These are phyloP conservation scores for Mesoligia furuncula DNA, from an alignment of 2,888 invertebrate genomes.

Conservation along the genomic window DNA sequence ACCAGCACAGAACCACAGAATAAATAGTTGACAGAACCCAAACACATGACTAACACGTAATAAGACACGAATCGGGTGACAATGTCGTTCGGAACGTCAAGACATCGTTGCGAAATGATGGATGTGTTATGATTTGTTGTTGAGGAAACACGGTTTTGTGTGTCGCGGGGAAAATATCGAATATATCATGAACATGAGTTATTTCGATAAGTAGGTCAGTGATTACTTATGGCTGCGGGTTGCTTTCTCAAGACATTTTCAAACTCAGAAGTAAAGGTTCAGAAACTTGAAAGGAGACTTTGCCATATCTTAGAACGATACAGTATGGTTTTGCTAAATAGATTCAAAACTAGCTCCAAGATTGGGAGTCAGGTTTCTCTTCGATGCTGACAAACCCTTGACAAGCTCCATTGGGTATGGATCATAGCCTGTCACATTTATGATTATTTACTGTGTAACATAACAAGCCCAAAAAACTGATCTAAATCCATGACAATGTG, in stretches of 20 bases:
- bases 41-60: slow-evolving; percentile 56
- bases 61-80: slow-evolving; percentile 62
- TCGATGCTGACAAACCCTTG: not conserved
- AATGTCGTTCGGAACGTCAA: slow-evolving; percentile 56
- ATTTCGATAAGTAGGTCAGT: slow-evolving; percentile 44
- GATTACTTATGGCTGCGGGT: slow-evolving; percentile 24
- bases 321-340: not conserved
- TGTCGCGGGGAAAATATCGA: slow-evolving; percentile 26
- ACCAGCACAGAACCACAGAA: slow-evolving; percentile 64
- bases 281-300: not conserved
- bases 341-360: not conserved
- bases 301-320: not conserved
- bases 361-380: not conserved
- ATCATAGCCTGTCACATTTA: not conserved
- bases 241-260: slow-evolving; percentile 9
- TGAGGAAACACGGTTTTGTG: slow-evolving; percentile 31
- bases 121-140: slow-evolving; percentile 50
- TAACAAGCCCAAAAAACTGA: not conserved
- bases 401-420: not conserved
- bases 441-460: not conserved
- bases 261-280: not conserved
- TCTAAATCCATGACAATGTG: not conserved
- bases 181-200: slow-evolving; percentile 19
- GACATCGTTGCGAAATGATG: slow-evolving; percentile 55
- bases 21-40: slow-evolving; percentile 11